phyloP scores from a whole-genome alignment of 2,113 vertebrate genomes.

The Rhadina sibilatrix region DNA sequence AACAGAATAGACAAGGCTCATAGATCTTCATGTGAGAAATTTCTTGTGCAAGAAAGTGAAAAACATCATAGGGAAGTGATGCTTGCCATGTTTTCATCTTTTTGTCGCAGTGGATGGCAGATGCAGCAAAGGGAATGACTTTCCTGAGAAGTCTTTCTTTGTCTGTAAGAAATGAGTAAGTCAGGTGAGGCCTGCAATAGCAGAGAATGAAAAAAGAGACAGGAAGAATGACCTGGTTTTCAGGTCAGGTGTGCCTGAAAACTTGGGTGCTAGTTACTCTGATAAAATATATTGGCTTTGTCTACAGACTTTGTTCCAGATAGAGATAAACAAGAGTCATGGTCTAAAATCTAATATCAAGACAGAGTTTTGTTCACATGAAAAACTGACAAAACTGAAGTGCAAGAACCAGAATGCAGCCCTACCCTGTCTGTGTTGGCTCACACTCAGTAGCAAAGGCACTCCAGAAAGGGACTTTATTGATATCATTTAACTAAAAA shows the following conservation, averaged over 20 bases:
- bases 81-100: not conserved
- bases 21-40: not conserved
- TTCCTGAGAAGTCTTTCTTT: not conserved
- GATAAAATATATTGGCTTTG: not conserved
- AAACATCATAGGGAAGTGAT: not conserved
- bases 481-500: constrained; percentile 20
- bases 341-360: not conserved
- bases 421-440: not conserved
- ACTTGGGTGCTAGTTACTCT: not conserved
- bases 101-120: not conserved
- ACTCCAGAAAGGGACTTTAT: not conserved
- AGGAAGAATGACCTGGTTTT: not conserved
- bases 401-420: not conserved
- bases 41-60: not conserved
- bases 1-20: not conserved
- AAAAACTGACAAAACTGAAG: not conserved
- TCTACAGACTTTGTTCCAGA: not conserved
- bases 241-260: not conserved
- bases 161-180: not conserved
- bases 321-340: not conserved
- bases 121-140: not conserved
- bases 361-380: not conserved
- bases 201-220: not conserved
- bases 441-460: not conserved
- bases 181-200: not conserved